Evolutionary conservation across 2,888 invertebrate species (phyloP), one percentile per base, ranked within the genome.

Genomic region (Apoderus coryli): DNA sequence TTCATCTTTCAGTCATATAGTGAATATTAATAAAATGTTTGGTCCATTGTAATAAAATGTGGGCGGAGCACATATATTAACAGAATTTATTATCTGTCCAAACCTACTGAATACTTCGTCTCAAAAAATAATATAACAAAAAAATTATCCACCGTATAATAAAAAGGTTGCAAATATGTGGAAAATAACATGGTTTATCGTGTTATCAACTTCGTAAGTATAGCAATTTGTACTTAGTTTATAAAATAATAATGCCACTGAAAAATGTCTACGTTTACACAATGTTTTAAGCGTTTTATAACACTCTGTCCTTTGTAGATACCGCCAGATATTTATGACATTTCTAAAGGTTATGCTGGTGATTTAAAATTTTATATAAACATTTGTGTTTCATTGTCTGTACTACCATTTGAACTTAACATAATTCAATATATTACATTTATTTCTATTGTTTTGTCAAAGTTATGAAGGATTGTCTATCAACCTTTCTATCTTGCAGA

Each of bases 181-280:
- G 49, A 49, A 51, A 50, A 51, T 50, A 51, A 49, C 45, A 49
- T 47, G 47, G 31, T 48, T 36, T 41, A 43, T 45, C 45, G 43
- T 49, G 47, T 49, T 51, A 50, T 49, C 49, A 43, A 38, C 40
- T 41, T 14, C 23, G 39, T 51, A 51, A 51, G 45, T 49, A 51
- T 51, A 51, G 51, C 50, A 51, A 50, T 51, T 51, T 51, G 49
- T 49, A 50, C 49, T 50, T 50, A 47, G 49, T 48, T 50, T 50
- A 49, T 49, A 45, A 47, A 50, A 48, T 46, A 49, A 49, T 47
- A 44, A 42, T 43, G 51, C 51, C 49, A 50, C 51, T 48, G 51
- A 46, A 50, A 49, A 49, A 49, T 50, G 49, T 46, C 45, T 26
- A 22, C 44, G 46, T 44, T 39, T 38, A n/a, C n/a, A n/a, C n/a